A percentile compares a stretch with the other conserved stretches of the same genome.
phyloP scores from a whole-genome alignment of 2,888 invertebrate species.

The Tolmerus cingulatus region DNA sequence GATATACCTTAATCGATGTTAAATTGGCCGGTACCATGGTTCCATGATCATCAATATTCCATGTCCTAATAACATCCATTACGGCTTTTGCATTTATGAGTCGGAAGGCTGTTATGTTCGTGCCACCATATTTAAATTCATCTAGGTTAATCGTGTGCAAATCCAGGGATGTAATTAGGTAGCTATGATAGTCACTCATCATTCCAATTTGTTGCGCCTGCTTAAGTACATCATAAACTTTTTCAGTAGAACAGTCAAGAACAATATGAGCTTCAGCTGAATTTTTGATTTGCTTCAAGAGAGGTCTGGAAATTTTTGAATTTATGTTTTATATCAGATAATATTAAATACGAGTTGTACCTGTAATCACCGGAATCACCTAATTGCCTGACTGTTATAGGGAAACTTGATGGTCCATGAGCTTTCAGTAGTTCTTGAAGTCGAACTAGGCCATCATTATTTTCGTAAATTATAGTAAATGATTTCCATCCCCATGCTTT shows the following conservation, averaged over 20 bases:
- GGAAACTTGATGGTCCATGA: constrained; percentile 83
- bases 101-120: constrained; percentile 93
- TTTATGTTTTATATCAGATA: neutral
- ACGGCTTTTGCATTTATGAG: constrained; percentile 88
- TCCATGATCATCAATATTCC: constrained; percentile 79
- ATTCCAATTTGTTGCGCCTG: constrained; percentile 96
- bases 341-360: constrained; percentile 62
- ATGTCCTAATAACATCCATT: constrained; percentile 78
- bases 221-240: constrained; percentile 85
- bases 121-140: constrained; percentile 93
- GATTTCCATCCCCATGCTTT: constrained; percentile 92
- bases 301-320: constrained; percentile 69
- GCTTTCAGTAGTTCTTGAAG: constrained; percentile 88
- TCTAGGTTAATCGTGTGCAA: constrained; percentile 90
- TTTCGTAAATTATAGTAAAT: constrained; percentile 96
- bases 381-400: constrained; percentile 83
- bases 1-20: constrained; percentile 63
- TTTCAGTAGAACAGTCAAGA: constrained; percentile 86
- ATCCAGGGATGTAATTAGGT: constrained; percentile 91
- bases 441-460: constrained; percentile 89
- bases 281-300: constrained; percentile 91
- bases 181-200: constrained; percentile 96
- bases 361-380: constrained; percentile 86
- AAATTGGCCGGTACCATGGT: constrained; percentile 66
- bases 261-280: constrained; percentile 91